Evolutionary conservation across 2,797 vertebrate species (phyloP), one percentile per base, ranked within the genome.

Genomic region (Hemitrygon akajei): DNA sequence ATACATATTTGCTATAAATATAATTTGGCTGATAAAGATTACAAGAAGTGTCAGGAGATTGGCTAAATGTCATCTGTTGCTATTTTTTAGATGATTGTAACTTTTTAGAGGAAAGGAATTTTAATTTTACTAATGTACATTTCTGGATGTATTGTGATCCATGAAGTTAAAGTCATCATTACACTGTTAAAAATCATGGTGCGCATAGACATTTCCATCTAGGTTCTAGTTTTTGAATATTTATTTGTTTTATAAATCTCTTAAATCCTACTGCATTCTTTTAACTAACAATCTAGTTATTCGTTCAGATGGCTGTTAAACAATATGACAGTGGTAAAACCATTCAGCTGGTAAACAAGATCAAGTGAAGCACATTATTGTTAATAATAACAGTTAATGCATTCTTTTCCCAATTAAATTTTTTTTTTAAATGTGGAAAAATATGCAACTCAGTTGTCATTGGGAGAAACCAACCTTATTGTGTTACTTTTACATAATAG

Each of bases 1-100:
- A 95, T 96, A 95, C 96, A 95, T 95, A 96, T 97, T 96, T 96
- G 94, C 97, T 97, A 95, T 95, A 96, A 97, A 96, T 96, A 95
- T 95, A 97, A 94, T 96, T 96, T 95, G 94, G 94, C 95, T 97
- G 95, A 95, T 95, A 96, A 94, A 94, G 94, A 77, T 95, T 95
- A 95, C 93, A 95, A 95, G 95, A 95, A 94, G 93, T 95, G 95
- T 96, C 95, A 95, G 95, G 95, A 95, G 94, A 94, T 96, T 96
- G 96, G 94, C 95, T 95, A 94, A 79, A 96, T 87, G 34, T 16
- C 27, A 27, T 93, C 27, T 93, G 89, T 94, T 77, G 79, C 63
- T 22, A 40, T 80, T 93, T 93, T 94, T 63, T 63, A 22, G 94
- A 95, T 95, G 96, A 96, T 95, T 96, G 95, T 94, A 95, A 96